phyloP scores from a whole-genome alignment of 2,888 invertebrate species.

The Fragum fragum region DNA sequence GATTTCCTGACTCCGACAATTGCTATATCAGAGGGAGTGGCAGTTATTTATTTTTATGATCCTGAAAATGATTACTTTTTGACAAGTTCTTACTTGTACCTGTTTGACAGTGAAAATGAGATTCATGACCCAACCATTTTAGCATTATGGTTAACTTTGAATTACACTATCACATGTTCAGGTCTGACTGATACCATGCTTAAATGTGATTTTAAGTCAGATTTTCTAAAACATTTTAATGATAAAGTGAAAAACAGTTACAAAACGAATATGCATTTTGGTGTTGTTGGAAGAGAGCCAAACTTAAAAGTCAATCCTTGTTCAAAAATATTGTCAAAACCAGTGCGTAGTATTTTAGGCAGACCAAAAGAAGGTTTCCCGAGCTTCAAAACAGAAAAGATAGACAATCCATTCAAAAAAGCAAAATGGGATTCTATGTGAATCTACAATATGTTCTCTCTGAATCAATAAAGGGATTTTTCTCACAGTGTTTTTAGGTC shows the following conservation, averaged over 20 bases:
- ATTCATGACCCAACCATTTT: background rate
- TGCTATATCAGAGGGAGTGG: background rate
- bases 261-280: background rate
- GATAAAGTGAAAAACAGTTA: background rate
- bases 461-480: no score
- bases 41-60: background rate
- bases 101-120: background rate
- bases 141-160: background rate
- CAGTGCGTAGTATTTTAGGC: no score
- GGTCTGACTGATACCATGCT: background rate
- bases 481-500: no score
- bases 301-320: background rate
- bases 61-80: background rate
- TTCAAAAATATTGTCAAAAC: background rate
- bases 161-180: constrained; percentile 8
- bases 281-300: background rate
- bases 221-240: constrained; percentile 8
- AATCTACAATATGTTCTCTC: no score
- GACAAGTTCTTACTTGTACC: background rate
- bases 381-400: background rate
- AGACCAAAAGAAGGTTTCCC: background rate
- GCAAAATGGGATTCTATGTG: no score
- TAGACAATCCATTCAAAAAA: background rate
- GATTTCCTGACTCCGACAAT: background rate
- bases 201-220: background rate